These are phyloP conservation scores for Myripristis jacobus DNA, from an alignment of 2,797 vertebrate genomes.

Conservation along the genomic window DNA sequence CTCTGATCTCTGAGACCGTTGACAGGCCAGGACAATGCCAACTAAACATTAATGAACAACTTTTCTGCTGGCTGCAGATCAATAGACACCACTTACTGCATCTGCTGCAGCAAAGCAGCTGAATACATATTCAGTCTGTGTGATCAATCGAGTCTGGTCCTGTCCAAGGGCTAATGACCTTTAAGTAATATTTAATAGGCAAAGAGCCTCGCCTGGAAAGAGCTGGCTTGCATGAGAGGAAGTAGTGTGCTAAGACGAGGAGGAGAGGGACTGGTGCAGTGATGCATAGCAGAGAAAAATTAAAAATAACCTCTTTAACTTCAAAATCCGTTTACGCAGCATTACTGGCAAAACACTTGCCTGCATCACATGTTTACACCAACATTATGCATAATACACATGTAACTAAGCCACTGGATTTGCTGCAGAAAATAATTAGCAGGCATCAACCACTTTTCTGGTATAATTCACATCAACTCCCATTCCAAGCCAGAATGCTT, in stretches of 20 bases:
- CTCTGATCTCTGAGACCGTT: slow-evolving; percentile 9
- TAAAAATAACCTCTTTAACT: slow-evolving; percentile 11
- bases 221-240: background rate
- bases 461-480: no score
- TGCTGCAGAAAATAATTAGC: background rate
- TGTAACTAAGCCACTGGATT: background rate
- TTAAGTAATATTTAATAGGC: slow-evolving; percentile 6
- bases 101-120: slow-evolving; percentile 37
- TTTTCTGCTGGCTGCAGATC: slow-evolving; percentile 12
- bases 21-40: slow-evolving; percentile 7
- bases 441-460: background rate
- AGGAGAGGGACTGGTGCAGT: background rate
- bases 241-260: background rate
- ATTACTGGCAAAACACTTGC: background rate
- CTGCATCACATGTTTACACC: background rate
- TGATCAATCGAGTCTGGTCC: slow-evolving; percentile 38
- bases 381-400: background rate
- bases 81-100: slow-evolving; percentile 4
- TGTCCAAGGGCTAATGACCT: slow-evolving; percentile 22
- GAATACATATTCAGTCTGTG: slow-evolving; percentile 22
- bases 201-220: slow-evolving; percentile 5
- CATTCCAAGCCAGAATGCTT: no score
- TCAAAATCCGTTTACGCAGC: background rate
- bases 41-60: slow-evolving; percentile 21
- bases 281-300: slow-evolving; percentile 12